Base-by-base conservation (phyloP, 1,140 invertebrate genomes). In the Drosophila pandora region DNA sequence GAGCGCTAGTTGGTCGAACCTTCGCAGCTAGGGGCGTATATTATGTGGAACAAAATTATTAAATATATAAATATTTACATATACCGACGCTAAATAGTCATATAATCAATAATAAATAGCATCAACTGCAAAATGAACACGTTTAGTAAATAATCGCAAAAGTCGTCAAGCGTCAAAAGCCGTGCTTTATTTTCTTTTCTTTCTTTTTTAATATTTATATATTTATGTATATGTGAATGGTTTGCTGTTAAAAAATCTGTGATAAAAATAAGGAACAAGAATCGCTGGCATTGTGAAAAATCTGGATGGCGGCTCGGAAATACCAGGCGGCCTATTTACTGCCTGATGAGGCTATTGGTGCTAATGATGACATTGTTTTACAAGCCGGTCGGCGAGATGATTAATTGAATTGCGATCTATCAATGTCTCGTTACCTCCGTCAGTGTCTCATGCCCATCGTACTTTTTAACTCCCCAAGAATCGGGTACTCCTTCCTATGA, bases 91-190 rank as follows among this genome's bases (percentile, higher is more conserved):
- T 87, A 87, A 88, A 88, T 75, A 88, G 75, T 87, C 79, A 65
- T 77, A 87, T 88, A 87, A 87, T 87, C 83, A 88, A 87, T 87
- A 87, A 79, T 83, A 87, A 87, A 83, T 76, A 83, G 83, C 83
- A 85, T 57, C 83, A 87, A 87, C 60, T 75, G 79, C 82, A 76
- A 76, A 87, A 88, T 79, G 82, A 87, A 87, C 82, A 87, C 83
- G 83, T 87, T 87, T 87, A 69, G 83, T 88, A 87, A 87, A 87
- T 83, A 87, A 87, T 88, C 79, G 71, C 76, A 67, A 70, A 69
- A 57, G 69, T 73, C 48, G 70, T 73, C 69, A 70, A 53, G 67
- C 48, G 56, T 61, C 48, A 25, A 71, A 47, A 61, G 43, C 43
- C 43, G 65, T 68, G 62, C 69, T 48, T 54, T 61, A 22, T 60